Conservation (phyloP, 2,797 vertebrate genomes). For the Sebastes oblongus region DNA sequence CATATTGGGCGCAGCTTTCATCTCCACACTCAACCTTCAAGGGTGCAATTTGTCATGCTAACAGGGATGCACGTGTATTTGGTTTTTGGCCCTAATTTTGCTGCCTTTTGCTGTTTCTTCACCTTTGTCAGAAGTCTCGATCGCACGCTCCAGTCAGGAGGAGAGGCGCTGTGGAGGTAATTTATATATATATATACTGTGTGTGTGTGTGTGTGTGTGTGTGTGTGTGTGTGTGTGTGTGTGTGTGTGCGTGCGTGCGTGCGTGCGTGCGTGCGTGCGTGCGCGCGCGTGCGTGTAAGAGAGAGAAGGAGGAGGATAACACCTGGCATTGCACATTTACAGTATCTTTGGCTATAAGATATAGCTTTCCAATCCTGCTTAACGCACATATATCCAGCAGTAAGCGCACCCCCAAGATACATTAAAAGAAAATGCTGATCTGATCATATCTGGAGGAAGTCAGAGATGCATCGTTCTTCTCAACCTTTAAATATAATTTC, state of each 20-base stretch:
- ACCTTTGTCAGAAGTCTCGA: constrained; percentile 89
- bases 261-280: constrained; percentile 1
- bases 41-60: constrained; percentile 65
- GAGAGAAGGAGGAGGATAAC: neutral
- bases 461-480: neutral
- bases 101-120: constrained; percentile 61
- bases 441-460: neutral
- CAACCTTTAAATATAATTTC: neutral
- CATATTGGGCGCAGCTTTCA: constrained; percentile 62
- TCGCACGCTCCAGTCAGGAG: constrained; percentile 92
- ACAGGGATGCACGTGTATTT: constrained; percentile 30
- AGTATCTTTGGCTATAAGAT: constrained; percentile 13
- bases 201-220: neutral
- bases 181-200: constrained; percentile 24
- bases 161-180: constrained; percentile 94
- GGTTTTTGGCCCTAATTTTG: constrained; percentile 48
- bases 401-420: neutral
- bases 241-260: neutral
- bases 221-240: neutral
- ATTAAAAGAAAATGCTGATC: neutral
- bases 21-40: constrained; percentile 57
- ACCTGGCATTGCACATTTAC: constrained; percentile 25
- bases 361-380: constrained; percentile 13
- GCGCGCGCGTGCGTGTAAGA: neutral
- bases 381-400: constrained; percentile 8